Percentiles rank a stretch among this genome's conserved stretches.
These are phyloP conservation scores for Stegana nigrithorax DNA, from an alignment of 2,888 invertebrate species.

Conservation along the genomic window DNA sequence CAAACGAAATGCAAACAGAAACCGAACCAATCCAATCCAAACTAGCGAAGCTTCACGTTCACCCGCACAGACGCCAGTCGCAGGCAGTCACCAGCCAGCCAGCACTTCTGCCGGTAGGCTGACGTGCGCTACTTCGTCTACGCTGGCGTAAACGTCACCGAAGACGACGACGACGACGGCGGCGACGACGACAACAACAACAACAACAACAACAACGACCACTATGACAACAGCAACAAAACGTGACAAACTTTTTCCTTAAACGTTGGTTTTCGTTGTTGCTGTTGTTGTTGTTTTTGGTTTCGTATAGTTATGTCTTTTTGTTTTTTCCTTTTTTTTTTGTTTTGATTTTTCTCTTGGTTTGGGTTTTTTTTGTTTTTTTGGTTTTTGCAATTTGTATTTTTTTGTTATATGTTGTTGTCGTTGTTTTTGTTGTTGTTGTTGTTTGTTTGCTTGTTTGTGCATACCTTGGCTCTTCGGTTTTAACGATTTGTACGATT, in stretches of 20 bases:
- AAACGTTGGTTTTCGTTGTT: background rate
- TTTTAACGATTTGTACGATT: background rate
- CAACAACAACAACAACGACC: slow-evolving; percentile 28
- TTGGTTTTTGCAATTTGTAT: slow-evolving; percentile 34
- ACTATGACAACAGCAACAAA: slow-evolving; percentile 32
- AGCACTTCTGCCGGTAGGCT: slow-evolving; percentile 11
- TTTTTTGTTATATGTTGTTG: background rate
- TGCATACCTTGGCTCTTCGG: no score
- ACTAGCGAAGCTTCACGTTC: slow-evolving; percentile 5
- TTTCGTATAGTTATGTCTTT: slow-evolving; percentile 1
- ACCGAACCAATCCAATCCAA: no score
- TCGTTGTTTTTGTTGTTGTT: background rate
- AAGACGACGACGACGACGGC: slow-evolving; percentile 19
- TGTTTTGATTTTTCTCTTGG: no score
- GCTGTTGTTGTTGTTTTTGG: slow-evolving; percentile 7
- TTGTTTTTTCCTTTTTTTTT: no score
- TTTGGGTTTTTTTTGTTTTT: slow-evolving; percentile 11
- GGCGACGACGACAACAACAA: slow-evolving; percentile 31
- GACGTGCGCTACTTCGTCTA: background rate
- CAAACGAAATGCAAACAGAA: slow-evolving; percentile 59
- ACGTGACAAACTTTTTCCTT: slow-evolving; percentile 48
- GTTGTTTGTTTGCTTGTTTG: no score
- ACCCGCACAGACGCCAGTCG: slow-evolving; percentile 18
- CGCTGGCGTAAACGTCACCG: slow-evolving; percentile 16
- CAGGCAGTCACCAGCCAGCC: slow-evolving; percentile 35